A percentile compares a stretch with the other conserved stretches of the same genome.
phyloP scores from a whole-genome alignment of 2,797 vertebrate genomes.

The Hapalemur alaotrensis region DNA sequence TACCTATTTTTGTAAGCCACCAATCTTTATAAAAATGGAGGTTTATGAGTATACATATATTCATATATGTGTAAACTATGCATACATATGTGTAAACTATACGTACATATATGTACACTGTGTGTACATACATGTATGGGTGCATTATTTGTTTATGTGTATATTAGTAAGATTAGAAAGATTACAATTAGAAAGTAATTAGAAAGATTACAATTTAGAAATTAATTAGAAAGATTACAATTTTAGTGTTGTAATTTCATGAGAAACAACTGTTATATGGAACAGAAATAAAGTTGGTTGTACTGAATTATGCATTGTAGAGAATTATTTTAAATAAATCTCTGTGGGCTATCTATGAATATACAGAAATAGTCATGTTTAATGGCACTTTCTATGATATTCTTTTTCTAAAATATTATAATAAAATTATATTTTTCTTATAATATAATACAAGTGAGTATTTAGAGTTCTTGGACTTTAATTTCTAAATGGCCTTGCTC shows the following conservation, averaged over 20 bases:
- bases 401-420: background rate
- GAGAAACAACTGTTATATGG: conserved; percentile 1
- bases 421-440: background rate
- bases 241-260: conserved; percentile 20
- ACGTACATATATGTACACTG: background rate
- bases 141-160: background rate
- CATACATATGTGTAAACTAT: background rate
- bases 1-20: background rate
- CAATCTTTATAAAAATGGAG: background rate
- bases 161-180: background rate
- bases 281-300: conserved; percentile 17
- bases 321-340: conserved; percentile 49
- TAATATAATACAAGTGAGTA: background rate
- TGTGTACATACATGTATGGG: background rate
- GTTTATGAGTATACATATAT: background rate
- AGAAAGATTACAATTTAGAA: background rate
- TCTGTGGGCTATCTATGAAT: background rate
- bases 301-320: background rate
- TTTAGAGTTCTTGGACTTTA: conserved; percentile 12
- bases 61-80: background rate
- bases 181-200: background rate
- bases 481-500: conserved; percentile 16
- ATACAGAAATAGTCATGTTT: conserved; percentile 15
- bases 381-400: background rate
- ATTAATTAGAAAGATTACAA: background rate